These are phyloP conservation scores for Contarinia nasturtii DNA, from an alignment of 1,140 invertebrate species.

Conservation along the genomic window DNA sequence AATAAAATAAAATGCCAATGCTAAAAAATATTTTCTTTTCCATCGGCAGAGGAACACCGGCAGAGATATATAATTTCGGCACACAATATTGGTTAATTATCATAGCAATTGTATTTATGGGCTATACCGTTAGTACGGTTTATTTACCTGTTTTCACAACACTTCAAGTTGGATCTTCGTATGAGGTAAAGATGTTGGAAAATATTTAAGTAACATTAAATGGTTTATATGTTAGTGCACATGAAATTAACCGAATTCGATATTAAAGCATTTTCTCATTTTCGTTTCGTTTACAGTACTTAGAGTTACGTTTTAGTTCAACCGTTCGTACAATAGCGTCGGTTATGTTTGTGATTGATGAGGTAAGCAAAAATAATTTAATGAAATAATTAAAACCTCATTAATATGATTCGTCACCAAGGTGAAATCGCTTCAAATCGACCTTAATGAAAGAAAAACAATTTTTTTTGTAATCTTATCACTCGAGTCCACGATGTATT, in stretches of 20 bases:
- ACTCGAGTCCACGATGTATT: too few relatives aligned
- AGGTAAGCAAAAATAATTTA: slow-evolving; percentile 29
- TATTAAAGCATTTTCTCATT: not conserved
- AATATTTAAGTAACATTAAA: not conserved
- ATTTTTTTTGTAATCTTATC: too few relatives aligned
- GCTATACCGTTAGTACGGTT: slow-evolving; percentile 43
- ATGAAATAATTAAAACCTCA: too few relatives aligned
- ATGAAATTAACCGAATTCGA: too few relatives aligned
- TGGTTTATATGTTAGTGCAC: too few relatives aligned
- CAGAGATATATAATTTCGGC: slow-evolving; percentile 73
- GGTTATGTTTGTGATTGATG: slow-evolving; percentile 45
- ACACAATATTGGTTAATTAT: slow-evolving; percentile 62
- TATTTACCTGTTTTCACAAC: slow-evolving; percentile 72
- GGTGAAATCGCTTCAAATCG: too few relatives aligned
- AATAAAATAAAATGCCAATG: too few relatives aligned
- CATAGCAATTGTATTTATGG: slow-evolving; percentile 41
- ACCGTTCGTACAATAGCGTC: slow-evolving; percentile 42
- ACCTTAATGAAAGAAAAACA: too few relatives aligned
- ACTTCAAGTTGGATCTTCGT: slow-evolving; percentile 58
- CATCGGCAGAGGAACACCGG: slow-evolving; percentile 72
- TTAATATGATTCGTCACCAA: too few relatives aligned
- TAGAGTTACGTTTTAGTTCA: slow-evolving; percentile 46
- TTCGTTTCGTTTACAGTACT: slow-evolving; percentile 39
- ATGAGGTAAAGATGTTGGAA: slow-evolving; percentile 44
- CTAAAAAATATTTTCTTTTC: too few relatives aligned